These are phyloP conservation scores for Anthophora plumipes DNA, from an alignment of 2,888 invertebrate species.

Conservation along the genomic window DNA sequence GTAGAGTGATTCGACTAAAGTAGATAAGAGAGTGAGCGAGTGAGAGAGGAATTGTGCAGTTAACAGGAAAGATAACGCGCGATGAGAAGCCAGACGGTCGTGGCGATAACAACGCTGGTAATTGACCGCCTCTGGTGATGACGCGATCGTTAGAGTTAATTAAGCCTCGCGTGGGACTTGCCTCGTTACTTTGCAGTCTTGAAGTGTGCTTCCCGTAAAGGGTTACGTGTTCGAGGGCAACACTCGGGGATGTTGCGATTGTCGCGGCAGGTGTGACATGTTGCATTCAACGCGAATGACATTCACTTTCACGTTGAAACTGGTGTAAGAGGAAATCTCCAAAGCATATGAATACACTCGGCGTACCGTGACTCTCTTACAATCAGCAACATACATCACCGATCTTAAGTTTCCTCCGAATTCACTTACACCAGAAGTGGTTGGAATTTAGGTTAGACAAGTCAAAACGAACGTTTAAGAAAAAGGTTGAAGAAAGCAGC, in stretches of 20 bases:
- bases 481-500: no score
- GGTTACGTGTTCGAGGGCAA: constrained; percentile 4
- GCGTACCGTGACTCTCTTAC: no score
- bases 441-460: no score
- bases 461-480: no score
- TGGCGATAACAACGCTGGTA: constrained; percentile 40
- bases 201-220: not conserved
- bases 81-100: not conserved
- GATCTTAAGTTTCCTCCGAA: no score
- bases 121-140: constrained; percentile 39
- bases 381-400: no score
- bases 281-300: not conserved
- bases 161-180: constrained; percentile 23
- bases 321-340: not conserved
- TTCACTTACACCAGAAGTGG: no score
- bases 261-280: not conserved
- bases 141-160: constrained; percentile 37
- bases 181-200: constrained; percentile 25
- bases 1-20: not conserved
- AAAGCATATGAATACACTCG: no score
- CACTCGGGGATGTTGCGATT: not conserved
- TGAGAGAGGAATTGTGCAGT: constrained; percentile 8
- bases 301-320: not conserved
- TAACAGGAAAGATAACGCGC: constrained; percentile 12
- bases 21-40: constrained; percentile 11